phyloP scores from a whole-genome alignment of 2,888 invertebrate species.

The Chymomyza procnemis region DNA sequence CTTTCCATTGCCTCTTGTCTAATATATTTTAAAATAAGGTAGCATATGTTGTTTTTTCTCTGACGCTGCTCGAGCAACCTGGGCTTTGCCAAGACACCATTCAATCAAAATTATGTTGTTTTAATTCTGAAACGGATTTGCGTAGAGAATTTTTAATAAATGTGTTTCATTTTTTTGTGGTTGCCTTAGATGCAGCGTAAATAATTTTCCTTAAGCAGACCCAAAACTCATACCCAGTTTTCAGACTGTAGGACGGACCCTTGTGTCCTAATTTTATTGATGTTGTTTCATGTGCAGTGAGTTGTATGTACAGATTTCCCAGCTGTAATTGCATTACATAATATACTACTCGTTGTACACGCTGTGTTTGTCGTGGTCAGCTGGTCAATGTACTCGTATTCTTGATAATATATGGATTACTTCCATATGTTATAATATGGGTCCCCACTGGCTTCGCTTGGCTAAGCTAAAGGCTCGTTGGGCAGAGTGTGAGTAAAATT shows the following conservation, averaged over 20 bases:
- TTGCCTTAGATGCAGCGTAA: slow-evolving; percentile 16
- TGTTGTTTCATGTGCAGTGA: slow-evolving; percentile 66
- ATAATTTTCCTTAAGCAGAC: background rate
- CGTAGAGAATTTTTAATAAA: slow-evolving; percentile 74
- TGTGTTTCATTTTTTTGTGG: slow-evolving; percentile 42
- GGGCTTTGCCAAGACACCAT: slow-evolving; percentile 37
- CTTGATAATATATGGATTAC: background rate
- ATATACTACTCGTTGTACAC: background rate
- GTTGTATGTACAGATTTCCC: slow-evolving; percentile 57
- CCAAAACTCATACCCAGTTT: background rate
- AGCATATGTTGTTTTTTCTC: slow-evolving; percentile 64
- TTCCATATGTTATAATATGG: background rate
- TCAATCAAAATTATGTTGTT: slow-evolving; percentile 74
- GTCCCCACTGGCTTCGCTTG: background rate
- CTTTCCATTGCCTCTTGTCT: slow-evolving; percentile 48
- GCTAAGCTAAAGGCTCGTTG: background rate
- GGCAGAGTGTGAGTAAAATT: background rate
- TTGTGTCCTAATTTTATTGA: slow-evolving; percentile 63
- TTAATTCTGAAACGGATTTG: slow-evolving; percentile 69
- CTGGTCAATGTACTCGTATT: no score
- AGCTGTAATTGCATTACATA: slow-evolving; percentile 59
- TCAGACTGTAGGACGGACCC: background rate
- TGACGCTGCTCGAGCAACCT: no score
- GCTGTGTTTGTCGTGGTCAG: no score
- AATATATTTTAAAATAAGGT: slow-evolving; percentile 64